Conservation (phyloP, 2,113 vertebrate genomes). For the Mellivora capensis region DNA sequence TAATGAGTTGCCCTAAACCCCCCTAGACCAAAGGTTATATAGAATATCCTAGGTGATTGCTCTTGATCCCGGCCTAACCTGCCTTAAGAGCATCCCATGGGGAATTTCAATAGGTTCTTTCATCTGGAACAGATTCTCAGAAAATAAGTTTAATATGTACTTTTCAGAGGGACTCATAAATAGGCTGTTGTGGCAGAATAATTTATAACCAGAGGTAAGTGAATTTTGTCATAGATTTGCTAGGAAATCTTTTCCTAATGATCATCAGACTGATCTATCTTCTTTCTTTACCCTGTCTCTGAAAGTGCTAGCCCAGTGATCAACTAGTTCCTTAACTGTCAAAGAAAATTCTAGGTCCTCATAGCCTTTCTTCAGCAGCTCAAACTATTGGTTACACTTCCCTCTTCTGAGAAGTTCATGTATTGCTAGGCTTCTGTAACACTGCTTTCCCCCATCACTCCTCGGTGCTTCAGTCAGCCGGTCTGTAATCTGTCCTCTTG, state of each 20-base stretch:
- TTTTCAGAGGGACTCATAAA: not conserved
- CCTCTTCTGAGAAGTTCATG: not conserved
- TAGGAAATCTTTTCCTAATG: not conserved
- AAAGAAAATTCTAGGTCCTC: not conserved
- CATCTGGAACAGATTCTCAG: not conserved
- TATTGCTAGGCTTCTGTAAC: not conserved
- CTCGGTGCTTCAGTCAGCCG: not conserved
- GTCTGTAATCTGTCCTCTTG: not conserved
- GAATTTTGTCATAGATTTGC: not conserved
- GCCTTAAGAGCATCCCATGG: constrained; percentile 48
- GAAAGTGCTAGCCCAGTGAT: not conserved
- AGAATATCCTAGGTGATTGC: not conserved
- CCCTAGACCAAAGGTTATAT: not conserved
- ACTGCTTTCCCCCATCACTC: not conserved
- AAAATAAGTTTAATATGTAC: not conserved
- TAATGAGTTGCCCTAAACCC: not conserved
- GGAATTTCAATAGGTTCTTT: not conserved
- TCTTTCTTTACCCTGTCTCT: not conserved
- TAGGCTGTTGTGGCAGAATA: not conserved
- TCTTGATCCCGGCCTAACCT: not conserved
- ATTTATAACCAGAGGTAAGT: not conserved
- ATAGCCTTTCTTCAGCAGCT: not conserved
- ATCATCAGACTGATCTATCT: not conserved
- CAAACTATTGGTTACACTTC: not conserved
- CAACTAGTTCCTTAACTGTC: not conserved